phyloP scores from a whole-genome alignment of 2,797 vertebrate genomes.

The Prunella strophiata region DNA sequence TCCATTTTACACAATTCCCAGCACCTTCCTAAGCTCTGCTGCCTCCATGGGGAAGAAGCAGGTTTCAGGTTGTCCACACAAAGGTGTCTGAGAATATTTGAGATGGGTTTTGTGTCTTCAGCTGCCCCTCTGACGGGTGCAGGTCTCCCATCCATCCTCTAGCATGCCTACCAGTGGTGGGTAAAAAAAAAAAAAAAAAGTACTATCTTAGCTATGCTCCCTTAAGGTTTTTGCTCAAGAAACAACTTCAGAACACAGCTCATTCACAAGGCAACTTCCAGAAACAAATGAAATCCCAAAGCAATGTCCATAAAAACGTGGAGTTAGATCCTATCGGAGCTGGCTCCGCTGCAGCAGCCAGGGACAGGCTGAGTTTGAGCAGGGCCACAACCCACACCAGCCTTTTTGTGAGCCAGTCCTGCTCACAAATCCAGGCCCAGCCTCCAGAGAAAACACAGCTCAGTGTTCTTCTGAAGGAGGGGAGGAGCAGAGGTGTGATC shows the following conservation, averaged over 20 bases:
- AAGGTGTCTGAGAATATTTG: neutral
- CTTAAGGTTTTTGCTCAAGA: neutral
- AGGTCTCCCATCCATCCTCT: neutral
- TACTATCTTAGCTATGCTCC: neutral
- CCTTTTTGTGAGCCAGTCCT: neutral
- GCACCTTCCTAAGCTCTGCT: neutral
- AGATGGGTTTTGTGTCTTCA: neutral
- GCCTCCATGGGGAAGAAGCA: neutral
- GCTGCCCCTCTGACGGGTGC: neutral
- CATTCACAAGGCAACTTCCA: neutral
- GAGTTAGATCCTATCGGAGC: neutral
- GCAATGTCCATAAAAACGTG: rapidly evolving
- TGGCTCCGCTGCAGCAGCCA: neutral
- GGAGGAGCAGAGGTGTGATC: neutral
- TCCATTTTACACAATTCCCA: neutral
- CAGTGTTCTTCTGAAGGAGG: neutral
- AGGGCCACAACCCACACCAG: neutral
- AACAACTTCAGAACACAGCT: neutral
- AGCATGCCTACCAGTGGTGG: neutral
- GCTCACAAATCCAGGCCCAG: neutral
- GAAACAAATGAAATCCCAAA: neutral
- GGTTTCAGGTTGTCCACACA: neutral
- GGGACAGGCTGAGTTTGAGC: neutral
- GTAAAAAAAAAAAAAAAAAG: rapidly evolving
- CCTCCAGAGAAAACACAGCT: neutral